A percentile compares a stretch with the other conserved stretches of the same genome.
Conservation (phyloP, 2,888 invertebrate genomes). For the Cantharis flavilabris region DNA sequence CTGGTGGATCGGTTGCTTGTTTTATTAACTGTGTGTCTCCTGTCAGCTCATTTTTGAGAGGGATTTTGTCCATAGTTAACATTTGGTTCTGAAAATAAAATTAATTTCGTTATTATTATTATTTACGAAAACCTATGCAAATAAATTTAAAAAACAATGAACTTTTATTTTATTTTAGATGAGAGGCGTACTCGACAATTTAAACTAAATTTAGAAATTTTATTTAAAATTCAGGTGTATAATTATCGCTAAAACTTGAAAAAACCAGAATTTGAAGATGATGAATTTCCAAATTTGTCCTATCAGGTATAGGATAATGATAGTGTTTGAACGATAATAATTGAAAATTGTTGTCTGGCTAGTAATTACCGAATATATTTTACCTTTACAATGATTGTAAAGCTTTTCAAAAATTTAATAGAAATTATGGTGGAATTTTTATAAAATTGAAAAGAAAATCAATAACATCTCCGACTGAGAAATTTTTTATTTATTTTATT, state of each 20-base stretch:
- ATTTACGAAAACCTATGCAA: not conserved
- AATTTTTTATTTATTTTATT: not conserved
- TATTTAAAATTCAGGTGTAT: not conserved
- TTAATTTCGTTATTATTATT: not conserved
- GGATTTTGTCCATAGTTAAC: constrained; percentile 59
- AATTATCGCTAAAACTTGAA: not conserved
- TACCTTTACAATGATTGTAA: not conserved
- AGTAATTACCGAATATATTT: not conserved
- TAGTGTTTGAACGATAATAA: not conserved
- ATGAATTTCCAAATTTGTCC: not conserved
- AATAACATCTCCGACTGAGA: not conserved
- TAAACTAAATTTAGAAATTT: not conserved
- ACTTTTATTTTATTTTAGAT: not conserved
- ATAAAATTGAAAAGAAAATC: not conserved
- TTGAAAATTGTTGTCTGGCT: not conserved
- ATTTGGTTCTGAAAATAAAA: constrained; percentile 39
- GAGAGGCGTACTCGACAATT: not conserved
- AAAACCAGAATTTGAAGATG: not conserved
- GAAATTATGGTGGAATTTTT: not conserved
- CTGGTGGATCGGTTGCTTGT: constrained; percentile 38
- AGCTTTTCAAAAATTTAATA: not conserved
- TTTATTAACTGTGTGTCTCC: constrained; percentile 41
- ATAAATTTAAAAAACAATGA: not conserved
- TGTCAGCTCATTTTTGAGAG: constrained; percentile 57
- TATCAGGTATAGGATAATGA: not conserved